Percentiles rank a stretch among this genome's conserved stretches.
Conservation (phyloP, 2,113 vertebrate species). For the Hylia prasina region DNA sequence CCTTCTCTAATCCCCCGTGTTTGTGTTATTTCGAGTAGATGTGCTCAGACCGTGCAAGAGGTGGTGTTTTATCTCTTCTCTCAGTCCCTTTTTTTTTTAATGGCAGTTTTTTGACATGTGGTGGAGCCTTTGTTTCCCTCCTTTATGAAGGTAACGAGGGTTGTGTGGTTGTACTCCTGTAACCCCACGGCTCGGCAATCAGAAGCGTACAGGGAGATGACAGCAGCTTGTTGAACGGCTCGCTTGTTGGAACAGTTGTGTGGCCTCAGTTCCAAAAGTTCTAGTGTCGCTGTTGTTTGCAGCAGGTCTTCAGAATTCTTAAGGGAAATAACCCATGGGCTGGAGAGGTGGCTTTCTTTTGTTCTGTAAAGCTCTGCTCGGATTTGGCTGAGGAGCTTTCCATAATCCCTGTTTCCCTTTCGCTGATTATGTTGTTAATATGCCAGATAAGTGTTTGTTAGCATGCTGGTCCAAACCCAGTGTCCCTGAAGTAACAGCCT, state of each 20-base stretch:
- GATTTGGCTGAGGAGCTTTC: constrained; percentile 49
- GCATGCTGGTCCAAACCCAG: background rate
- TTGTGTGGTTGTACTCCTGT: background rate
- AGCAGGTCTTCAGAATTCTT: background rate
- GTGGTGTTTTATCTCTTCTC: background rate
- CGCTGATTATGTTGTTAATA: background rate
- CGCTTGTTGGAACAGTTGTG: background rate
- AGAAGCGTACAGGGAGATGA: background rate
- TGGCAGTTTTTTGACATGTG: background rate
- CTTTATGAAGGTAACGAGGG: background rate
- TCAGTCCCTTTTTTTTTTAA: background rate
- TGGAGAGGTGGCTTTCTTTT: background rate
- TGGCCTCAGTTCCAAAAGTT: background rate
- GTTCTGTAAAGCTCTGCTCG: background rate
- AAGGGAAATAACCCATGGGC: background rate
- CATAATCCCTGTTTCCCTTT: constrained; percentile 7
- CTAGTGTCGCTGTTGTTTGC: background rate
- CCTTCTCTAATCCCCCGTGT: background rate
- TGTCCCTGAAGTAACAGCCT: background rate
- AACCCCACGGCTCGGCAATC: background rate
- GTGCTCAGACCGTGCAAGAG: background rate
- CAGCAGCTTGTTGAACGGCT: background rate
- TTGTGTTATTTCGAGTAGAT: background rate
- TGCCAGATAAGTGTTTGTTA: background rate
- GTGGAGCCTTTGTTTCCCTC: background rate